phyloP scores from a whole-genome alignment of 2,888 invertebrate genomes.

The Diogma glabrata region DNA sequence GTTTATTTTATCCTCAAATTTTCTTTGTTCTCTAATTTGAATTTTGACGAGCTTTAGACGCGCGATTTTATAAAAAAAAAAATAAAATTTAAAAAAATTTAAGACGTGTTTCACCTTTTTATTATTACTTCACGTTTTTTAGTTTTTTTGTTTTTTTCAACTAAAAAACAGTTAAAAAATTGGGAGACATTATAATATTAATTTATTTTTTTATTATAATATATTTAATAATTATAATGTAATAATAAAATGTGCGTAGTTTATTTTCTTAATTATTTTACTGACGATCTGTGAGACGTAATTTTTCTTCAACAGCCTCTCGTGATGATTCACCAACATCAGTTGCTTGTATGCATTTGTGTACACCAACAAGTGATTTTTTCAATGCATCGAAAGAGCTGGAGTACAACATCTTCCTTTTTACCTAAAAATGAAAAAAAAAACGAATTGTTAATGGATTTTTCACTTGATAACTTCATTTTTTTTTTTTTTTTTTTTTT shows the following conservation, averaged over 20 bases:
- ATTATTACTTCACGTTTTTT: not conserved
- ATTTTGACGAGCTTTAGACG: too few species aligned
- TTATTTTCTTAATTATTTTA: constrained; percentile 35
- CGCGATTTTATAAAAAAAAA: not conserved
- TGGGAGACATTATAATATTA: constrained; percentile 8
- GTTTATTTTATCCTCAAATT: too few species aligned
- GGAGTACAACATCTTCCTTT: constrained; percentile 78
- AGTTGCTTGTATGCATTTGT: constrained; percentile 95
- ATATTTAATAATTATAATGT: constrained; percentile 4
- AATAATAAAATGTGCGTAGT: constrained; percentile 9
- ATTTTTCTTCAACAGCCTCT: constrained; percentile 87
- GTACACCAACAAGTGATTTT: constrained; percentile 91
- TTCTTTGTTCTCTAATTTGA: too few species aligned
- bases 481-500: too few species aligned
- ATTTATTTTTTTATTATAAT: constrained; percentile 6
- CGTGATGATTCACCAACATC: constrained; percentile 89
- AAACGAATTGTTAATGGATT: constrained; percentile 3
- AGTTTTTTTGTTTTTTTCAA: constrained; percentile 1
- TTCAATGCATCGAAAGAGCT: constrained; percentile 98
- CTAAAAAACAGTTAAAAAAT: not conserved
- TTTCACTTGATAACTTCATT: not conserved
- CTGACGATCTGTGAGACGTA: constrained; percentile 90
- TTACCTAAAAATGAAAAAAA: constrained; percentile 37
- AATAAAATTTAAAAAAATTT: not conserved
- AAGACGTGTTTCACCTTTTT: constrained; percentile 1